phyloP scores from a whole-genome alignment of 2,888 invertebrate species.

The Melangyna quadrimaculata region DNA sequence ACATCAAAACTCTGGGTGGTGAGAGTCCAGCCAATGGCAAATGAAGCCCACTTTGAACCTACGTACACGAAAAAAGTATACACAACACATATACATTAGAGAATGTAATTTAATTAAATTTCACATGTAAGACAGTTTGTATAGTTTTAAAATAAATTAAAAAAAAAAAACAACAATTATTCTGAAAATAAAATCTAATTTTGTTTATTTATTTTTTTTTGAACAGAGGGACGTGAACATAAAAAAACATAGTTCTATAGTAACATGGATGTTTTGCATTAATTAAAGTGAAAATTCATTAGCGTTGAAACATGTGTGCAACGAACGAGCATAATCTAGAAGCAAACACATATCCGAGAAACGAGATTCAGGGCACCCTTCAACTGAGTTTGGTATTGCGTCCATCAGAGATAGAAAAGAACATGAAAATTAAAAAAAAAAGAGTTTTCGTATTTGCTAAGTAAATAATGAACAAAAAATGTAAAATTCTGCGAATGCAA shows the following conservation, averaged over 20 bases:
- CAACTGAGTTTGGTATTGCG: not conserved
- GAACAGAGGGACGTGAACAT: not conserved
- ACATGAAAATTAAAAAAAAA: constrained; percentile 16
- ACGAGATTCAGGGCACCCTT: not conserved
- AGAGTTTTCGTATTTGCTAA: constrained; percentile 19
- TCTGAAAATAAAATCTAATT: constrained; percentile 30
- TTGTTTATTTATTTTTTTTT: constrained; percentile 5
- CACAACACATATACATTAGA: not conserved
- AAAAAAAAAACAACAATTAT: constrained; percentile 5
- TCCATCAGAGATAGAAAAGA: not conserved
- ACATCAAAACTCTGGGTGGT: constrained; percentile 77
- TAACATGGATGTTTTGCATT: constrained; percentile 46
- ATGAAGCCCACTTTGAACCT: constrained; percentile 81
- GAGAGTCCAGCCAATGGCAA: constrained; percentile 80
- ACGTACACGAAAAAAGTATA: not conserved
- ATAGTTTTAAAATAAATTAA: constrained; percentile 24
- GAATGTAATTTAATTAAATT: constrained; percentile 44
- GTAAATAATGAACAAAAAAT: not conserved
- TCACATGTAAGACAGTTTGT: constrained; percentile 8
- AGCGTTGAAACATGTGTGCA: constrained; percentile 26
- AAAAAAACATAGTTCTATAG: constrained; percentile 2
- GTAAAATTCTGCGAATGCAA: not conserved
- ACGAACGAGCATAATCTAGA: constrained; percentile 20
- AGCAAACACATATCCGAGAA: constrained; percentile 1
- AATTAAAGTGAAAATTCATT: constrained; percentile 60